Evolutionary conservation across 1,140 invertebrate genomes (phyloP).

Genomic region (Macrobrachium rosenbergii): DNA sequence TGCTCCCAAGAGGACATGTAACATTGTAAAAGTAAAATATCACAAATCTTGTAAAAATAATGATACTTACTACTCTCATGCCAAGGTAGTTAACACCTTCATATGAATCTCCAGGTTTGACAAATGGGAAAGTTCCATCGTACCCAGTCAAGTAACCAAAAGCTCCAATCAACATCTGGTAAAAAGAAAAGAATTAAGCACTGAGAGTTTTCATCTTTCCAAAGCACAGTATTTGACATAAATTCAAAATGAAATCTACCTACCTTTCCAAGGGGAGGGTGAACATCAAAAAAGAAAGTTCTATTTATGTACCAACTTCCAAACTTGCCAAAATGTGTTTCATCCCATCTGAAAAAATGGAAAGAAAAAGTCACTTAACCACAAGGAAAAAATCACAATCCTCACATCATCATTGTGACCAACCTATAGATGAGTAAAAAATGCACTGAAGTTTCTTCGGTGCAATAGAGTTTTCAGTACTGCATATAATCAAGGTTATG

Average conservation of each 20-base stretch:
- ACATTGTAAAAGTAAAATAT: not conserved
- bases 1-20: no score
- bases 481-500: no score
- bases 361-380: no score
- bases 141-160: conserved; percentile 95
- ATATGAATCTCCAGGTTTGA: conserved; percentile 96
- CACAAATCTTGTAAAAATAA: not conserved
- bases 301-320: conserved; percentile 98
- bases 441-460: no score
- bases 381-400: conserved; percentile 6
- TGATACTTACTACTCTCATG: conserved; percentile 89
- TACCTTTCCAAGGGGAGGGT: conserved; percentile 96
- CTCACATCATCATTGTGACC: not conserved
- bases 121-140: conserved; percentile 95
- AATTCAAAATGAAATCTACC: conserved; percentile 40
- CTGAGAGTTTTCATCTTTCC: no score
- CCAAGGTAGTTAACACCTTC: conserved; percentile 89
- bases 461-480: no score
- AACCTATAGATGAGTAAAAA: no score
- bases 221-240: no score
- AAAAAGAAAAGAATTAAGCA: conserved; percentile 65
- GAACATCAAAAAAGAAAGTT: conserved; percentile 98
- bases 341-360: conserved; percentile 81
- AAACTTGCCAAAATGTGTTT: conserved; percentile 99
- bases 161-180: conserved; percentile 93